Evolutionary conservation across 2,888 invertebrate genomes (phyloP), one percentile per base, ranked within the genome.

Genomic region (Callimorpha dominula): DNA sequence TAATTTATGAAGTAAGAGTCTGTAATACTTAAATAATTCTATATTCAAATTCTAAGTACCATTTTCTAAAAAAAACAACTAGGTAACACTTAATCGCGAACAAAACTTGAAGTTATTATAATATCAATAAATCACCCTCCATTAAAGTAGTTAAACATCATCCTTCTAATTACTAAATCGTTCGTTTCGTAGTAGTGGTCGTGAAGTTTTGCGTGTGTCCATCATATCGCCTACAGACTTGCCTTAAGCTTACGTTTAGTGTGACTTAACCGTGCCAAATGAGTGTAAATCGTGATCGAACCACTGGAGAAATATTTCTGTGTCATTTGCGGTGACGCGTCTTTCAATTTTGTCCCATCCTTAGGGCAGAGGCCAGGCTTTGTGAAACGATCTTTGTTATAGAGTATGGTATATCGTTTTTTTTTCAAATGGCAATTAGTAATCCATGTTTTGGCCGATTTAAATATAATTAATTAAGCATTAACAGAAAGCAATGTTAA

Each of bases 201-300:
- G 31, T 46, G 20, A 74, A 72, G 75, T 77, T 62, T 89, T 80
- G 91, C 89, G 88, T 90, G 91, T 81, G 83, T 85, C 84, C 81
- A 80, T 86, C 86, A 88, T 83, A 78, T 77, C 78, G 79, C 79
- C 79, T 71, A 65, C 78, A 83, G 81, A 75, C 82, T 84, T 80
- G 89, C 90, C 89, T 87, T 85, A 84, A 89, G 91, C 88, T 88
- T 83, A 86, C 88, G 84, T 86, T 87, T 88, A 86, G 84, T 87
- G 86, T 87, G 86, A 82, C 84, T 83, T 85, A 83, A 88, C 86
- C 85, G 86, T 86, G 79, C 86, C 87, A 86, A 83, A 85, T 74
- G 80, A 77, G 81, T 81, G 82, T 78, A 82, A 81, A 85, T 89
- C 89, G 88, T 89, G 89, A 88, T 87, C 85, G 77, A 72, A 74